Conservation (phyloP, 2,113 vertebrate genomes). For the Zosterops lateralis region DNA sequence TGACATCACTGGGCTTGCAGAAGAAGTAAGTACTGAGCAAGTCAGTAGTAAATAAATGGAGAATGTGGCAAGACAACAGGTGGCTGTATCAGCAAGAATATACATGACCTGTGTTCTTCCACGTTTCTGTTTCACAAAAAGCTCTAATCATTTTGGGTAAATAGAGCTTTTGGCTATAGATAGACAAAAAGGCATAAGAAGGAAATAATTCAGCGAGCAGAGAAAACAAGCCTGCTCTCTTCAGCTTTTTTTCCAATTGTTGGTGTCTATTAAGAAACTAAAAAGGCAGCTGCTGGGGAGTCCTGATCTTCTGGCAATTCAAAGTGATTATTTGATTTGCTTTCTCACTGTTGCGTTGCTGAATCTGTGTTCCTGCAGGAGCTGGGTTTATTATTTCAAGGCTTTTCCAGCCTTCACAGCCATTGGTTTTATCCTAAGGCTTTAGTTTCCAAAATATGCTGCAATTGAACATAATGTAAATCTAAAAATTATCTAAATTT, state of each 20-base stretch:
- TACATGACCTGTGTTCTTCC: neutral
- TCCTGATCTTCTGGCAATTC: neutral
- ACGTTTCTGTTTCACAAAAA: neutral
- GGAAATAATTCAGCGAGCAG: neutral
- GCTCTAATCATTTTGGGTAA: constrained; percentile 1
- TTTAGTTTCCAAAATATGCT: neutral
- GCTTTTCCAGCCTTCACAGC: neutral
- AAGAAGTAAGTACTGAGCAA: neutral
- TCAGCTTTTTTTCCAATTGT: constrained; percentile 31
- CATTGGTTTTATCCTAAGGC: neutral
- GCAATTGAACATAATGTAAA: neutral
- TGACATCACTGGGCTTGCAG: neutral
- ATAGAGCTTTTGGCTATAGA: neutral
- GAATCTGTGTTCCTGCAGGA: neutral
- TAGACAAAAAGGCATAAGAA: neutral
- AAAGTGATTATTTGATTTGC: constrained; percentile 18
- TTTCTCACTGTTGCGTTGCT: neutral
- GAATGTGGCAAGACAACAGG: neutral
- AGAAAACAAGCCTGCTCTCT: neutral
- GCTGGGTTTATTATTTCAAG: neutral
- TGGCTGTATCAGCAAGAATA: neutral
- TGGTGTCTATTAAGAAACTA: constrained; percentile 17
- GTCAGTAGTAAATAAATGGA: neutral
- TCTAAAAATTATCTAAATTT: neutral
- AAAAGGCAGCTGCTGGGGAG: constrained; percentile 3